These are phyloP conservation scores for Psilanteris sp. DNA, from an alignment of 1,140 invertebrate species.

Conservation along the genomic window DNA sequence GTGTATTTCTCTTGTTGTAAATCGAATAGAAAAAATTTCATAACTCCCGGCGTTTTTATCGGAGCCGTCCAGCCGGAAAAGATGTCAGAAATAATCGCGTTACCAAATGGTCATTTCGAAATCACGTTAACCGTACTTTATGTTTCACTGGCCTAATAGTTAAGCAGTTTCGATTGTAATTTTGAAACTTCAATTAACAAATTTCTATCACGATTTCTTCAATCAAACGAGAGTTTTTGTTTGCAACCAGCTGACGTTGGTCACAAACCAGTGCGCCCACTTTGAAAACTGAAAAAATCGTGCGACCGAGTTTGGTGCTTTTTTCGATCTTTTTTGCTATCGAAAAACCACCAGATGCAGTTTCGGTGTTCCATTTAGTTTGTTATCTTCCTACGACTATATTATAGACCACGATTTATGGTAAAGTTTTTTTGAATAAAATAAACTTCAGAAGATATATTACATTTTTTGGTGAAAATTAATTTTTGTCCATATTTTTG, in stretches of 20 bases:
- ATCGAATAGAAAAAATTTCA: slow-evolving; percentile 39
- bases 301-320: no score
- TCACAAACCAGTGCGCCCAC: neutral
- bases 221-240: slow-evolving; percentile 21
- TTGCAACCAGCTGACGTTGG: neutral
- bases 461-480: no score
- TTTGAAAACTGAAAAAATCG: no score
- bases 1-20: no score
- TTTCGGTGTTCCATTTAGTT: no score
- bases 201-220: slow-evolving; percentile 25
- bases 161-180: slow-evolving; percentile 27
- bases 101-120: slow-evolving; percentile 57
- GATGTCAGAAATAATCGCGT: slow-evolving; percentile 49
- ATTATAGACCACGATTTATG: no score
- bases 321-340: no score
- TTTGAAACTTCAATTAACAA: slow-evolving; percentile 36
- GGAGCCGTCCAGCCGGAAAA: slow-evolving; percentile 46
- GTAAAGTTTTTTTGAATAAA: no score
- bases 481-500: no score
- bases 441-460: no score
- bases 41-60: slow-evolving; percentile 27
- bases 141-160: slow-evolving; percentile 37
- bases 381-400: no score
- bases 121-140: slow-evolving; percentile 35
- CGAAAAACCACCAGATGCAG: no score